A percentile compares a stretch with the other conserved stretches of the same genome.
phyloP scores from a whole-genome alignment of 1,140 invertebrate species.

The Agraylea sexmaculata region DNA sequence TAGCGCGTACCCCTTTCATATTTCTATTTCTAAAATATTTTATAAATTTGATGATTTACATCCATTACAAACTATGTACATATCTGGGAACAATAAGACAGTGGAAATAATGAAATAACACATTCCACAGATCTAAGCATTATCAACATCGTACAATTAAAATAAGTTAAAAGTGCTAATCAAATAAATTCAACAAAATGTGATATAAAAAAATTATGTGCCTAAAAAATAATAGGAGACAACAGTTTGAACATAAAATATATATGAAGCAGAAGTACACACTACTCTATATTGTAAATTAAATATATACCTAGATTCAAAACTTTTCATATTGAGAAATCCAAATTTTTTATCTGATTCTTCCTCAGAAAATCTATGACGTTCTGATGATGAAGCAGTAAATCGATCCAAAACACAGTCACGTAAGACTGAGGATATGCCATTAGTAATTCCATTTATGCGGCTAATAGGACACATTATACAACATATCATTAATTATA shows the following conservation, averaged over 20 bases:
- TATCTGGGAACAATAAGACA: slow-evolving; percentile 3
- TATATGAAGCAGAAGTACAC: slow-evolving; percentile 14
- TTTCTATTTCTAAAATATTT: slow-evolving; percentile 45
- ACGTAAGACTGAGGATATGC: slow-evolving; percentile 53
- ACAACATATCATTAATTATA: too few relatives aligned
- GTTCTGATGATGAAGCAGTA: slow-evolving; percentile 24
- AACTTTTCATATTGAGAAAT: slow-evolving; percentile 45
- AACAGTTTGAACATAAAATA: slow-evolving; percentile 5
- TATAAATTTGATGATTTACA: slow-evolving; percentile 5
- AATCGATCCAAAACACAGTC: slow-evolving; percentile 52
- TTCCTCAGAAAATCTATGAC: slow-evolving; percentile 9
- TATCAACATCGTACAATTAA: too few relatives aligned
- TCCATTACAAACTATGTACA: slow-evolving; percentile 7
- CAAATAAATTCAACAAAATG: slow-evolving; percentile 4
- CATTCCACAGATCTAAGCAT: too few relatives aligned
- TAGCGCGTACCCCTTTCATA: slow-evolving; percentile 57
- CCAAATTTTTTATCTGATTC: slow-evolving; percentile 26
- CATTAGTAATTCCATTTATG: slow-evolving; percentile 57
- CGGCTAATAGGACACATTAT: too few relatives aligned
- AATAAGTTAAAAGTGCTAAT: too few relatives aligned
- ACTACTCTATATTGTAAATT: too few relatives aligned
- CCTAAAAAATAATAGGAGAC: too few relatives aligned
- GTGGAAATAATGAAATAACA: slow-evolving; percentile 3
- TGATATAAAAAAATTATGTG: not conserved
- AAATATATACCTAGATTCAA: slow-evolving; percentile 50